Evolutionary conservation across 2,888 invertebrate genomes (phyloP), one percentile per base, ranked within the genome.

Genomic region (Coecobrya sp.): DNA sequence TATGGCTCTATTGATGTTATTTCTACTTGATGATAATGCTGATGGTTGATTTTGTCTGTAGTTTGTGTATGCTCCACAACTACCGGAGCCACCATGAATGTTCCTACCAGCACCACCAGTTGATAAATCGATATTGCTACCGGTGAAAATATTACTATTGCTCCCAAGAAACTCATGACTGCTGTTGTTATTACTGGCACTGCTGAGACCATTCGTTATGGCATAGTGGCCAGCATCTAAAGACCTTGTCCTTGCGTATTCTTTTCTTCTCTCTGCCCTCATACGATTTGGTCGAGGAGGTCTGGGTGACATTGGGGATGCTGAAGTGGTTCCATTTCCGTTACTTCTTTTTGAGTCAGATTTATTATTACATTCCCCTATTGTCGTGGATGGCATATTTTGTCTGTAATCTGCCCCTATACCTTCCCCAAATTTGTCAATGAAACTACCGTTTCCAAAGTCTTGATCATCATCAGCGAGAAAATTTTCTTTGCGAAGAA

Each of bases 401-500:
- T 19, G 42, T 8, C 8, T 16, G 65, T 16, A 42, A 25, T 55
- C 65, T 84, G 36, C 0, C 16, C 62, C 25, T 19, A 25, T 0
- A 0, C n/a, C n/a, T 36, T 82, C 42, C 8, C 30, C 19, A 81
- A 13, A 19, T 45, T 13, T 59, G 10, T 62, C 65, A 0, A 65
- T 65, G 8, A 45, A 65, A 36, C 42, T 36, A 0, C 49, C 42
- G 22, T 81, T 87, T 2, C 87, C 87, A 82, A 70, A 87, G 22
- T 91, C 87, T 27, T 87, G n/a, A 30, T 91, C 84, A 22, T 92
- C 92, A 22, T 94, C 94, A 16, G 84, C 93, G 1, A 94, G 91
- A 88, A 94, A 94, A 86, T 94, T 94, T 68, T 94, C 94, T 52
- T 93, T 92, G 1, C 94, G 87, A 42, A 95, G 89, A 86, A 95